These are phyloP conservation scores for Pogona vitticeps DNA, from an alignment of 2,113 vertebrate species.

Conservation along the genomic window DNA sequence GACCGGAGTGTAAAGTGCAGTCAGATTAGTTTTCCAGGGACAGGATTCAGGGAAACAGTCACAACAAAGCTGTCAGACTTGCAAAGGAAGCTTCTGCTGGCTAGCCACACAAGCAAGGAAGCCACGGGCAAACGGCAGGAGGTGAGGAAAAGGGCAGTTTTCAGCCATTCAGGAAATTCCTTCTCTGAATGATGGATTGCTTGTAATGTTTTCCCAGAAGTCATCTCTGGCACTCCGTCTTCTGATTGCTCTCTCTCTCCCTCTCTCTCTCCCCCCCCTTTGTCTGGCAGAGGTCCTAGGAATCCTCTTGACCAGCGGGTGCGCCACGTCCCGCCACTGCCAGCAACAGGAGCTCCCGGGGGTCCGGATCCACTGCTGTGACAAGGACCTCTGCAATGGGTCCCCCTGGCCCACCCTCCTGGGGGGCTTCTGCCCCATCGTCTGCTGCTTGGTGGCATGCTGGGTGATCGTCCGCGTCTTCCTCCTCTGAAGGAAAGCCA, in stretches of 20 bases:
- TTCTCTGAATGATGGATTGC: no score
- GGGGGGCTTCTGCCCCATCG: rapidly evolving
- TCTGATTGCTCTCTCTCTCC: no score
- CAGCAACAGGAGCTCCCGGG: conserved; percentile 91
- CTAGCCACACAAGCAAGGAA: no score
- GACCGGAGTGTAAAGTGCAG: no score
- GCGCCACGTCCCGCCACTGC: conserved; percentile 91
- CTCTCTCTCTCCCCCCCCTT: background rate
- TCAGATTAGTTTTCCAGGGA: no score
- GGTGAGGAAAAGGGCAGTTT: no score
- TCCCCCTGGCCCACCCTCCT: conserved; percentile 40
- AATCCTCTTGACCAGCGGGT: conserved; percentile 87
- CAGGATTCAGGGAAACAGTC: no score
- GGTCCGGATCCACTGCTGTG: conserved; percentile 89
- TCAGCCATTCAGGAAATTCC: no score
- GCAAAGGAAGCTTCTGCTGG: no score
- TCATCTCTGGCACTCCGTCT: no score
- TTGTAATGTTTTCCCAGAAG: background rate
- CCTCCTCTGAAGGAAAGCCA: conserved; percentile 42
- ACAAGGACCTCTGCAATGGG: conserved; percentile 81
- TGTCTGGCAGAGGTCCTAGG: conserved; percentile 82
- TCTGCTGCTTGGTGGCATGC: conserved; percentile 32
- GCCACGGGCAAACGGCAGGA: no score
- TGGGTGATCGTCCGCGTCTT: conserved; percentile 17
- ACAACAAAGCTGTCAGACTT: no score